Evolutionary conservation across 1,140 invertebrate genomes (phyloP), one percentile per base, ranked within the genome.

Genomic region (Papilio machaon): DNA sequence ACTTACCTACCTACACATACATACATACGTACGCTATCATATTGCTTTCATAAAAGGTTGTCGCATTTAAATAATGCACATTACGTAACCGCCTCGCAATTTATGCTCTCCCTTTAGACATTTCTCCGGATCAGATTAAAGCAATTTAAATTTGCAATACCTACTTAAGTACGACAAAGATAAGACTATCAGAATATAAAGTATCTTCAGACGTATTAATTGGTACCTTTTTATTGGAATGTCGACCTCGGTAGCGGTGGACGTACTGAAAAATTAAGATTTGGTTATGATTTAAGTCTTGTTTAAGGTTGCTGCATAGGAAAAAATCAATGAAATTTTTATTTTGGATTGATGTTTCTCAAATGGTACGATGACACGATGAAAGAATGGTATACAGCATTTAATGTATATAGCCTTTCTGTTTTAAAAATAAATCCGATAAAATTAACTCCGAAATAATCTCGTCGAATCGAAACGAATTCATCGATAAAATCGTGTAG

Each of bases 21-120:
- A 52, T 75, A 91, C 90, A 88, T 92, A 91, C 87, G 88, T 89
- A 93, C 86, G 88, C 88, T 91, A 93, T 92, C 89, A 94, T 93
- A 92, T 92, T 91, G 91, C 91, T 93, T 94, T 94, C 93, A 89
- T 93, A 93, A 91, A 92, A 91, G 91, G 90, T 90, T 92, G 91
- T 89, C 86, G 89, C 87, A 87, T 88, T 93, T 92, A 91, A 92
- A 92, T 92, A 94, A 93, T 92, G 91, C 91, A 92, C 90, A 92
- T 92, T 91, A 92, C 91, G 89, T 90, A 92, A 91, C 91, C 91
- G 88, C 87, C 23, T 86, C 85, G 89, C 91, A 91, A 91, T 92
- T 92, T 91, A 90, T 91, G 90, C 86, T 86, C 85, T 85, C 85
- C 84, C 82, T 70, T 64, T 38, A 6, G 64, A 70, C 64, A 70